Evolutionary conservation across 2,888 invertebrate genomes (phyloP), one percentile per base, ranked within the genome.

Genomic region (Tenthredo scrophulariae): DNA sequence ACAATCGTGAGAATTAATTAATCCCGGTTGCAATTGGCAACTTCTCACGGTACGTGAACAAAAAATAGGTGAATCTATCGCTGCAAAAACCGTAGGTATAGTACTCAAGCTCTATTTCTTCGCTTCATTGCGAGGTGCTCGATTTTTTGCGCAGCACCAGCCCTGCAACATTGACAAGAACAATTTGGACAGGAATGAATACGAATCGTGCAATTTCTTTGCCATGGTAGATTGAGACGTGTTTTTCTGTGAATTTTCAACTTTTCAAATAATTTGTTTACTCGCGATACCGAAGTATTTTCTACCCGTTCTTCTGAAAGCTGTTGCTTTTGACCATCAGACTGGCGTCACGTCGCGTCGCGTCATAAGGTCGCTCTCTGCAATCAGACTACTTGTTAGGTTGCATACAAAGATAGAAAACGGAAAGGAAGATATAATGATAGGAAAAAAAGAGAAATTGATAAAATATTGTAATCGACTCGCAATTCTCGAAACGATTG

Each of bases 221-320:
- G 13, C 40, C 0, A 15, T 13, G 43, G 5, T 29, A 22, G 43
- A 74, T 74, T 22, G 72, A 40, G 72, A 43, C 72, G 4, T 74
- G 72, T 74, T 74, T 74, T 74, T 29, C 72, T 43, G 26, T 74
- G 22, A 74, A 43, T 43, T 43, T 22, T 74, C n/a, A 40, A 29
- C 54, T 77, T 77, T 77, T 26, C n/a, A 10, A 77, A 54, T 77
- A 54, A 77, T 77, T 50, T 77, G 77, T 77, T 77, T 77, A 77
- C 77, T 77, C 54, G 29, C 15, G 7, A 54, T 50, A 29, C n/a
- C 54, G 18, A 29, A 33, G 50, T 15, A 33, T 50, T 13, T 33
- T 4, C 33, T 43, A 43, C 43, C 22, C n/a, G 43, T 74, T 74
- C 15, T 29, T 6, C 22, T 33, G n/a, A 33, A 54, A 29, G 46